Base-by-base conservation (phyloP, 2,888 invertebrate genomes). In the Cancer borealis region DNA sequence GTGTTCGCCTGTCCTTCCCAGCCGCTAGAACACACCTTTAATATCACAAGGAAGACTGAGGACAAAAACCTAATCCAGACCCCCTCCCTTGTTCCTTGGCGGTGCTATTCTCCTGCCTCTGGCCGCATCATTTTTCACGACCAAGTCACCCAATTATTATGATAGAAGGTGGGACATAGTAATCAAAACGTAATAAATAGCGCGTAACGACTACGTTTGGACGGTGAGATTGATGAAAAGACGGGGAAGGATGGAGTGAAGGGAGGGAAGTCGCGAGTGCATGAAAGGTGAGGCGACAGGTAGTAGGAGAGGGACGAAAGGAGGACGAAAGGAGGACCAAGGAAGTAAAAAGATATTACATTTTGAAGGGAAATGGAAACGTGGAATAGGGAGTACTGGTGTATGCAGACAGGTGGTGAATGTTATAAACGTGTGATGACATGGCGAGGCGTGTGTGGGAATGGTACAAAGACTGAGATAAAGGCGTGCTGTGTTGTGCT, bases 161-260 rank as follows among this genome's bases (percentile, higher is more conserved):
- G 79, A 79, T 12, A 30, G 79, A 79, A 79, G 79, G 26, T 79
- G 79, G 30, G 30, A 79, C 79, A 30, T 30, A 30, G 79, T 79
- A 79, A 79, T 79, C 79, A 30, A 79, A 30, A 30, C n/a, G 79
- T 79, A 79, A 79, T 30, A 79, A 79, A 79, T 79, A 79, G 79
- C 79, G 2, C 30, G 79, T 79, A 79, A 79, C 79, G 30, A 79
- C 79, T 12, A 30, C 30, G 26, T 21, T 26, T 26, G 79, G 30
- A 30, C 79, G 12, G 79, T 79, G 79, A 79, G 79, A 79, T 79
- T 26, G 79, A 79, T 79, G 79, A 14, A 30, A 79, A 79, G 79
- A 30, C 30, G 26, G 30, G 30, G 26, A 30, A 79, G 30, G 30
- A 79, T 79, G 79, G 79, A 79, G 79, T n/a, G 66, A 66, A 66